Base-by-base conservation (phyloP, 2,888 invertebrate species). In the Sinotaia quadrata region DNA sequence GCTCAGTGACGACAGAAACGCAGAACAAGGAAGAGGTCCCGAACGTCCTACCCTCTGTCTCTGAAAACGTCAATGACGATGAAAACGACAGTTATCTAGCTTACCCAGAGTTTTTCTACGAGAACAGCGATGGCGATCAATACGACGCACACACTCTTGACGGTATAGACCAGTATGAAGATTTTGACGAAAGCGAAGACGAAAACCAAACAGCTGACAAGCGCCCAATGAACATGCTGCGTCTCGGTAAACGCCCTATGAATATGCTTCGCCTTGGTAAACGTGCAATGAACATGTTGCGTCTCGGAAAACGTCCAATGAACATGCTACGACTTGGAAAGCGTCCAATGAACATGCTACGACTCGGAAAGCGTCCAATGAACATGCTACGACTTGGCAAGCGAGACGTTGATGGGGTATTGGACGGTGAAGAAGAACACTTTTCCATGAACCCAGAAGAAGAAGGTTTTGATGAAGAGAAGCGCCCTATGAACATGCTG, bases 291-390 rank as follows among this genome's bases (percentile, higher is more conserved):
- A 59, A 47, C 24, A 73, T 73, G 72, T 67, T 72, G 3, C 33
- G 72, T 7, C 34, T 72, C n/a, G 77, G 74, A 24, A 83, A 83
- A 71, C 70, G 82, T 31, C 78, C 79, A 52, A 77, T 84, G 72
- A 73, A 77, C 33, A 81, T 84, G 78, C 75, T 83, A 27, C 73
- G 83, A 51, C 74, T 84, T 52, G 84, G 83, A 47, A 83, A 83
- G 72, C 75, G 84, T 18, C 78, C 79, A 54, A 77, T 80, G 72
- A 75, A 75, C 33, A 83, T 83, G 83, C 74, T 82, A 15, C 74
- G 83, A 33, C 72, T 83, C 59, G 83, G 71, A 31, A 82, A 82
- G 69, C 67, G 82, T 31, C 76, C 77, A 21, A 77, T 84, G 71
- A 71, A 76, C 27, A 80, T 84, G 77, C 75, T 83, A 31, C 74